Evolutionary conservation across 2,888 invertebrate genomes (phyloP).

Genomic region (Macropis europaea): DNA sequence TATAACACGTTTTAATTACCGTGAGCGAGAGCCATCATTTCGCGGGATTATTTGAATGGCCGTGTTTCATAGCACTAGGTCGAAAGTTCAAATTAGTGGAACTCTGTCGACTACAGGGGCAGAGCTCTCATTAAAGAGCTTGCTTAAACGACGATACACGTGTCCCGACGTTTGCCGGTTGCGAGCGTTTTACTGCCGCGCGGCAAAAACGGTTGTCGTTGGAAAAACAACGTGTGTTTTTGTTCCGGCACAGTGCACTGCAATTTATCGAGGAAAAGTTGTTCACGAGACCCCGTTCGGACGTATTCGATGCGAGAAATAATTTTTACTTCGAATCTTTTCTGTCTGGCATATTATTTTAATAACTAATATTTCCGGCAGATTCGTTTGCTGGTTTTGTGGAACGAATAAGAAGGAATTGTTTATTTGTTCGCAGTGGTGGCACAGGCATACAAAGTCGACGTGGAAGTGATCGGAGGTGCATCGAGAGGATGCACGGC

Average conservation of each 20-base stretch:
- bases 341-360: too few relatives aligned
- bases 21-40: background rate
- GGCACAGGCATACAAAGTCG: slow-evolving; percentile 87
- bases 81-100: slow-evolving; percentile 28
- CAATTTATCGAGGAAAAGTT: too few relatives aligned
- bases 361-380: background rate
- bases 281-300: too few relatives aligned
- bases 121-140: slow-evolving; percentile 3
- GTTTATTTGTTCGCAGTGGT: slow-evolving; percentile 82
- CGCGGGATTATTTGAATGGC: slow-evolving; percentile 2
- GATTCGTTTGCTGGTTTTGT: background rate
- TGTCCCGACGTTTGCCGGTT: background rate
- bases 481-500: slow-evolving; percentile 88
- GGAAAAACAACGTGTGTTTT: too few relatives aligned
- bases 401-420: background rate
- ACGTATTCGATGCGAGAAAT: too few relatives aligned
- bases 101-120: background rate
- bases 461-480: slow-evolving; percentile 85
- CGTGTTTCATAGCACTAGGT: slow-evolving; percentile 17
- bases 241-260: too few relatives aligned
- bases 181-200: background rate
- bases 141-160: slow-evolving; percentile 2
- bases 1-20: slow-evolving; percentile 37
- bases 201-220: background rate
- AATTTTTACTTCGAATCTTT: too few relatives aligned